Evolutionary conservation across 1,140 invertebrate species (phyloP), one percentile per base, ranked within the genome.

Genomic region (Yoshiicerus persimilis): DNA sequence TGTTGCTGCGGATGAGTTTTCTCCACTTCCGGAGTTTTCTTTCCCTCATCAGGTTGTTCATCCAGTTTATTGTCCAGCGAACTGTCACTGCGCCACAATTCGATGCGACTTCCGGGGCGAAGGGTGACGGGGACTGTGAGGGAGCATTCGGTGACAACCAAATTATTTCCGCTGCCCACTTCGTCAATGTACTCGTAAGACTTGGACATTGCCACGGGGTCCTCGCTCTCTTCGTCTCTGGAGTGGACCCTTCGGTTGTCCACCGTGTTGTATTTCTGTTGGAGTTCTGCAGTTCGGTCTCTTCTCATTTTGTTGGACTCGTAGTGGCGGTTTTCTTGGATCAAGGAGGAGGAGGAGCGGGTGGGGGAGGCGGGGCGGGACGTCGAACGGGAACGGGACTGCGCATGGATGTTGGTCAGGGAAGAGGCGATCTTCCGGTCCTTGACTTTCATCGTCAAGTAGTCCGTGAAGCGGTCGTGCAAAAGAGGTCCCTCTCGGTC

Each of bases 391-490:
- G 75, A 80, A 4, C 75, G 30, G 16, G 23, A 27, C 20, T 34
- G 13, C 11, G 30, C 2, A 20, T 80, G 34, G 20, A 80, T 80
- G 32, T 80, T 80, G 11, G 75, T 80, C 34, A 80, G 13, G 5
- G 75, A 80, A 4, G 75, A 80, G 16, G 32, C 75, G 10, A 41
- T 30, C 23, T 84, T 84, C 4, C 39, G 23, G 38, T 41, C 38
- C 25, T 47, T 84, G 0, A 84, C 66, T 75, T 88, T 88, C 87
- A 88, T 88, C 4, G 84, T 83, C 8, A 88, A n/a, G 39, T 88
- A 88, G 41, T 88, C 87, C 0, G 87, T 88, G 84, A 86, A 88
- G 4, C 87, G 83, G 34, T 88, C 87, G 47, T 88, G 87, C 0
- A 88, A 56, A 13, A 88, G 27, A 8, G 47, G 8, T 0, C 30